Conservation (phyloP, 2,797 vertebrate genomes). For the Clarias platycephalus region DNA sequence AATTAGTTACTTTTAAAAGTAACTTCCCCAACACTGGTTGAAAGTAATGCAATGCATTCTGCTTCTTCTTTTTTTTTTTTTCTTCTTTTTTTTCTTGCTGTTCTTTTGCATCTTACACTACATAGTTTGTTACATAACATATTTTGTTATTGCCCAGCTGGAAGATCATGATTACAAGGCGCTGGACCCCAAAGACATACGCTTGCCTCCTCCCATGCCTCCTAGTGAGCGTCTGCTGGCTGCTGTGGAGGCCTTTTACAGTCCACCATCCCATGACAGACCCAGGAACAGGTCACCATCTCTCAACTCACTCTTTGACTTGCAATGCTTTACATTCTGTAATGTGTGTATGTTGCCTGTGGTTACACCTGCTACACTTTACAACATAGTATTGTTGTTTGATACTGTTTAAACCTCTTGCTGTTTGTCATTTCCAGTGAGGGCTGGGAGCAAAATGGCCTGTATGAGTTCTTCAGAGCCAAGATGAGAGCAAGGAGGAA, state of each 20-base stretch:
- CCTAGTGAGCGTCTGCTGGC: constrained; percentile 95
- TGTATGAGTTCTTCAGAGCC: constrained; percentile 97
- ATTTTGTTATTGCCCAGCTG: constrained; percentile 71
- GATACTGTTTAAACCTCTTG: background rate
- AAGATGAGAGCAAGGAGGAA: constrained; percentile 96
- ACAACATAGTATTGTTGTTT: background rate
- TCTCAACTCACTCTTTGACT: background rate
- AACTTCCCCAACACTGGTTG: too few species aligned
- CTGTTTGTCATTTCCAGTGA: constrained; percentile 73
- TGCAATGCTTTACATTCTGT: too few species aligned
- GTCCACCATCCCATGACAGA: constrained; percentile 94
- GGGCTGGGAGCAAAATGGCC: constrained; percentile 98
- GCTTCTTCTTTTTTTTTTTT: background rate
- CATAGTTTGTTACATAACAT: background rate
- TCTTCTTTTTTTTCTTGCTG: background rate
- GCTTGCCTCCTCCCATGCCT: constrained; percentile 96
- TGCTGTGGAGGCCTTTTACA: constrained; percentile 97
- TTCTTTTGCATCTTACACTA: background rate
- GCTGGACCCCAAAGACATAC: constrained; percentile 95
- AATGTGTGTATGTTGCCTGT: background rate
- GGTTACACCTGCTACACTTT: background rate
- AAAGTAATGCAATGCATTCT: background rate
- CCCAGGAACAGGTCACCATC: constrained; percentile 90
- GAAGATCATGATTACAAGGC: constrained; percentile 97
- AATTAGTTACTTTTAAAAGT: too few species aligned